Conservation (phyloP, 2,797 vertebrate species). For the Lindbergichthys nudifrons region DNA sequence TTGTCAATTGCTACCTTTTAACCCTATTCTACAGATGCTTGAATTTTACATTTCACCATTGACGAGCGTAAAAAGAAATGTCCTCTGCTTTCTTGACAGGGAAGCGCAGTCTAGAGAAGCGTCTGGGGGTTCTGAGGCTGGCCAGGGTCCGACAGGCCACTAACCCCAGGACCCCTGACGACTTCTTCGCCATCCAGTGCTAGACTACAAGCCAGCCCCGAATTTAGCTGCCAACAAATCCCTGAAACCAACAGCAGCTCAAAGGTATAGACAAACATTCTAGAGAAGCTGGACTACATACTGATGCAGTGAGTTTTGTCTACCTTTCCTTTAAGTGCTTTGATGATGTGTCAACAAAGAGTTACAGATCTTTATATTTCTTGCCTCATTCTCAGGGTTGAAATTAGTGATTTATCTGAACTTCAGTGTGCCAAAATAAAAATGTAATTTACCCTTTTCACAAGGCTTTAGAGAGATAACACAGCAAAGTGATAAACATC, state of each 20-base stretch:
- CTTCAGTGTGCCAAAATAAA: conserved; percentile 16
- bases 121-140: conserved; percentile 74
- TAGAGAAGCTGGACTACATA: no score
- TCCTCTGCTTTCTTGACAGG: conserved; percentile 56
- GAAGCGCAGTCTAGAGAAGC: conserved; percentile 70
- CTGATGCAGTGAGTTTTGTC: neutral
- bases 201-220: conserved; percentile 35
- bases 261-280: conserved; percentile 1
- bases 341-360: neutral
- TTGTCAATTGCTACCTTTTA: neutral
- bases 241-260: neutral
- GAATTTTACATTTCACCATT: neutral
- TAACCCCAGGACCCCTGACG: conserved; percentile 70
- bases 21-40: neutral
- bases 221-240: neutral
- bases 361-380: no score
- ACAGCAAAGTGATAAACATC: conserved; percentile 39
- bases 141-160: conserved; percentile 77
- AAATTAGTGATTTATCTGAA: neutral
- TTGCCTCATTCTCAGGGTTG: no score
- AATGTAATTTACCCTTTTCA: neutral
- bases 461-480: conserved; percentile 9
- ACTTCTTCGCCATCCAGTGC: conserved; percentile 74
- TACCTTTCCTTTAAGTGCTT: neutral
- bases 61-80: neutral